Percentiles rank a stretch among this genome's conserved stretches.
phyloP scores from a whole-genome alignment of 2,113 vertebrate genomes.

The Gnathonemus longibarbis region DNA sequence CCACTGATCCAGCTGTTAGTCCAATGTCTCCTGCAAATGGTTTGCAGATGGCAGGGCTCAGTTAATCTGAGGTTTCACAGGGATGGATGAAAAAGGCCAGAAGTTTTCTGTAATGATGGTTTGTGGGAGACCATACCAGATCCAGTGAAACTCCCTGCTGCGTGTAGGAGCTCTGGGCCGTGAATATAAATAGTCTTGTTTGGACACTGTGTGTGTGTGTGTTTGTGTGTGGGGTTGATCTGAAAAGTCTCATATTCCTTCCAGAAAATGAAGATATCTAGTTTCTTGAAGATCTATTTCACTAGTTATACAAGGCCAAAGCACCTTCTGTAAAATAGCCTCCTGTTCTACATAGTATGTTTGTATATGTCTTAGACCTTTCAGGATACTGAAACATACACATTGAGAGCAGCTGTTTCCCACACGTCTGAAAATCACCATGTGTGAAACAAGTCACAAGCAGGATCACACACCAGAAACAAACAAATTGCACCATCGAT shows the following conservation, averaged over 20 bases:
- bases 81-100: background rate
- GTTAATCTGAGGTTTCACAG: background rate
- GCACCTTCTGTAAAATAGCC: conserved; percentile 43
- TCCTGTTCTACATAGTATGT: background rate
- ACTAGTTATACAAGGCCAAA: conserved; percentile 39
- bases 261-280: background rate
- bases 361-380: background rate
- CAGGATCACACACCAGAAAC: conserved; percentile 12
- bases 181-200: conserved; percentile 67
- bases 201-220: conserved; percentile 41
- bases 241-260: conserved; percentile 46
- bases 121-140: background rate
- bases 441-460: background rate
- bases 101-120: background rate
- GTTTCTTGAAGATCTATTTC: background rate
- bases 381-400: background rate
- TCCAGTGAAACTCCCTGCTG: conserved; percentile 52
- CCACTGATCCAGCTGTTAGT: background rate
- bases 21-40: background rate
- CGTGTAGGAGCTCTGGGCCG: conserved; percentile 36
- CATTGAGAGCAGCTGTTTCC: background rate
- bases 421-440: background rate
- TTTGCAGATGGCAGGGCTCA: background rate
- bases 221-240: conserved; percentile 21
- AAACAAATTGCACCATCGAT: background rate